Base-by-base conservation (phyloP, 2,797 vertebrate species). In the Prionace glauca region DNA sequence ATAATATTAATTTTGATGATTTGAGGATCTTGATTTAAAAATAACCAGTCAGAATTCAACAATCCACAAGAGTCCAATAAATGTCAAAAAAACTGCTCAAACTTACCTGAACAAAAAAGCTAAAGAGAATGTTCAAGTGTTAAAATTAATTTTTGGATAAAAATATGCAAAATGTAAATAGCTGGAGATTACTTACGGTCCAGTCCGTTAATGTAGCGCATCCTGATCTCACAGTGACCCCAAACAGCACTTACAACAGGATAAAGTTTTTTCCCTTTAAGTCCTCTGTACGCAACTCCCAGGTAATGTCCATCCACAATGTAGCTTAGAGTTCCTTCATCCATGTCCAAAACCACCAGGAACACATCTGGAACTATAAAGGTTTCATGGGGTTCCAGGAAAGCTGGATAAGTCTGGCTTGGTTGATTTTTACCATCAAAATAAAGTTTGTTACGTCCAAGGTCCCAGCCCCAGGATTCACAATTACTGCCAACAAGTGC, bases 391-490 rank as follows among this genome's bases (percentile, higher is more conserved):
- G 99, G 98, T 96, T 99, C 99, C 2, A 99, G 96, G 96, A 99
- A 99, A 93, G 98, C 98, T 0, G 99, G 99, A 96, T 99, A 99
- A 0, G 98, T 98, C 96, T 99, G 98, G 96, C 99, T 98, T 0
- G 99, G 98, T 96, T 98, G 98, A 96, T 99, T 99, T 97, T 99
- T 99, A 96, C 99, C 98, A 0, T 99, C 99, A 0, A 99, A 98
- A 97, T 99, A 99, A 62, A 99, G 98, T 96, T 99, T 98, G 98
- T 99, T 99, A 67, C 99, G 98, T 84, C 99, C 99, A 72, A 99
- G 98, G 97, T 99, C 99, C 99, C 99, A 99, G 95, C 99, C 99
- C 99, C 99, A 99, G 62, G 99, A 99, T 96, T 99, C 99, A 0
- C 97, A 97, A 96, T 99, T 99, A 96, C 98, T 99, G 0, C 99